A percentile compares a stretch with the other conserved stretches of the same genome.
Conservation (phyloP, 92 coral and sea anemone genomes). For the Actinostola sp. region DNA sequence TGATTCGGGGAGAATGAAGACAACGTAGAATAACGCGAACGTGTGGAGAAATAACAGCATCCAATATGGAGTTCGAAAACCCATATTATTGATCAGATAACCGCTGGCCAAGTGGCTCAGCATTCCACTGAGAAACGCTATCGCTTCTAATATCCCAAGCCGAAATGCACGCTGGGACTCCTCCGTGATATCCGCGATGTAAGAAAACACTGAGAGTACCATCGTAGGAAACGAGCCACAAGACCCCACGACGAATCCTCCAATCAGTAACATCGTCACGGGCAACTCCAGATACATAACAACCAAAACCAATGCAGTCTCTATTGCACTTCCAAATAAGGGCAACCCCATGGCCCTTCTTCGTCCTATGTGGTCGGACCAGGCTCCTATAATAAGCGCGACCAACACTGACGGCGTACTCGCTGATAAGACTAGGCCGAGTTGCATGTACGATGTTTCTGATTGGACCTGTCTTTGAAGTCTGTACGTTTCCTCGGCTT, state of each 20-base stretch:
- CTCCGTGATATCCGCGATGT: constrained; percentile 91
- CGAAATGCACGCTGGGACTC: constrained; percentile 98
- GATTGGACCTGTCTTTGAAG: constrained; percentile 85
- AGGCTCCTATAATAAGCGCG: constrained; percentile 93
- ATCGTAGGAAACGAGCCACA: constrained; percentile 97
- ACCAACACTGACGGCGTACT: constrained; percentile 94
- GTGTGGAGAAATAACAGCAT: constrained; percentile 76
- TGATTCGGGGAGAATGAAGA: constrained; percentile 87
- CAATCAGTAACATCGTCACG: constrained; percentile 71
- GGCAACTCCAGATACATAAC: constrained; percentile 82
- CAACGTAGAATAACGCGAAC: constrained; percentile 84
- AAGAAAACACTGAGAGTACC: constrained; percentile 89
- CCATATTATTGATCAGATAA: constrained; percentile 82
- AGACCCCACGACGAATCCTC: constrained; percentile 81
- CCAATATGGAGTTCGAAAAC: constrained; percentile 86
- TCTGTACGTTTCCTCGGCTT: constrained; percentile 51
- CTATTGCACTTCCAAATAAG: constrained; percentile 93
- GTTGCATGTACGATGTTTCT: constrained; percentile 85
- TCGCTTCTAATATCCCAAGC: constrained; percentile 87
- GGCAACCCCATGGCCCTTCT: constrained; percentile 90
- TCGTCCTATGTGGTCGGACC: constrained; percentile 98
- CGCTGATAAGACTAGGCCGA: constrained; percentile 85
- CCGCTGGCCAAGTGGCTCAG: constrained; percentile 94
- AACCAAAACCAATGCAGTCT: constrained; percentile 77
- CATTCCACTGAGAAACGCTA: constrained; percentile 96